Evolutionary conservation across 2,797 vertebrate species (phyloP).

Genomic region (Danio aesculapii): DNA sequence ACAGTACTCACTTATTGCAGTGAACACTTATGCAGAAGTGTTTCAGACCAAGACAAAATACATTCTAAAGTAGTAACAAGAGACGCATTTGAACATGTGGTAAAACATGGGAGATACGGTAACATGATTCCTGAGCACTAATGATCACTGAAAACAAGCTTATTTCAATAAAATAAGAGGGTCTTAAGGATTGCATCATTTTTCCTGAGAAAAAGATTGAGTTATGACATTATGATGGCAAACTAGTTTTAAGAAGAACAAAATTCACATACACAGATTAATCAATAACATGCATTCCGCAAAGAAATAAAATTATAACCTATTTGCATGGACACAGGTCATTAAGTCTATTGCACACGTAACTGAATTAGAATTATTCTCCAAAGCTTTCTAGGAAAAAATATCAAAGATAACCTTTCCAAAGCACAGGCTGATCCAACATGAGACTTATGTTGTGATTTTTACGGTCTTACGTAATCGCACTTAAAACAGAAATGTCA

Average conservation of each 20-base stretch:
- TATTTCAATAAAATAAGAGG: not conserved
- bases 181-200: no score
- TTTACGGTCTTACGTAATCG: not conserved
- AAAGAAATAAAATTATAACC: not conserved
- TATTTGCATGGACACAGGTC: not conserved
- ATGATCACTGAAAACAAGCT: no score
- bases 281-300: no score
- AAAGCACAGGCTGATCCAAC: not conserved
- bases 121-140: no score
- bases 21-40: no score
- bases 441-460: not conserved
- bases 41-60: no score
- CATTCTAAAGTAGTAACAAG: no score
- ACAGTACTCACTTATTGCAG: no score
- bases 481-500: constrained; percentile 29
- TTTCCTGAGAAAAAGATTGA: not conserved
- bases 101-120: no score
- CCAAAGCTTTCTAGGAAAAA: not conserved
- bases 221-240: not conserved
- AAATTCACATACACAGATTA: not conserved
- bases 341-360: not conserved
- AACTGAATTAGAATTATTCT: not conserved
- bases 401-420: not conserved
- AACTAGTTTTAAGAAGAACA: not conserved
- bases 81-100: no score